Evolutionary conservation across 2,888 invertebrate species (phyloP).

Genomic region (Mimas tiliae): DNA sequence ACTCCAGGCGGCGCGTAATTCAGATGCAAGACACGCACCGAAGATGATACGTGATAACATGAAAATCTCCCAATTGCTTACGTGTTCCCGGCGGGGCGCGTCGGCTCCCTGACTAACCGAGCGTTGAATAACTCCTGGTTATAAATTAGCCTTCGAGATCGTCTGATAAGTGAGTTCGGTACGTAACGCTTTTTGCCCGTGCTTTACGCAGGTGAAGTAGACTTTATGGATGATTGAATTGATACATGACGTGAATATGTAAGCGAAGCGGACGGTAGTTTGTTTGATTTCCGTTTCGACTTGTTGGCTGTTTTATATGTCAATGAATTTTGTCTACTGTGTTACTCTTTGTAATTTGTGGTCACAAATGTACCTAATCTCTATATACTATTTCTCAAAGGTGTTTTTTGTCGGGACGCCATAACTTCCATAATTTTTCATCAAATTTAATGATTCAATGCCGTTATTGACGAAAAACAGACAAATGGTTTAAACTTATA

Average conservation of each 20-base stretch:
- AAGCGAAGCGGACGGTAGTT: constrained; percentile 40
- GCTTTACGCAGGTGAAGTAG: constrained; percentile 71
- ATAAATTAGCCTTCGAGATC: constrained; percentile 78
- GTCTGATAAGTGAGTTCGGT: constrained; percentile 75
- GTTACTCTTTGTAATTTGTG: too few species aligned
- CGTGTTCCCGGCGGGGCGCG: constrained; percentile 67
- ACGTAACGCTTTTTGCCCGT: constrained; percentile 71
- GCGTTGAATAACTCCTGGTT: constrained; percentile 78
- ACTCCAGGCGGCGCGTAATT: constrained; percentile 43
- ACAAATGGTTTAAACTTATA: too few species aligned
- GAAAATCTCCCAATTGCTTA: constrained; percentile 84
- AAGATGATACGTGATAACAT: constrained; percentile 85
- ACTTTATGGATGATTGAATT: constrained; percentile 78
- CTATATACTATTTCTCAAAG: too few species aligned
- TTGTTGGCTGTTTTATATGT: constrained; percentile 25
- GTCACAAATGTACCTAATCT: not conserved
- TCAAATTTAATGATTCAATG: too few species aligned
- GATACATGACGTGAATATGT: constrained; percentile 73
- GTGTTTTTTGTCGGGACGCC: too few species aligned
- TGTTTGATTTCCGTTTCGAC: constrained; percentile 34
- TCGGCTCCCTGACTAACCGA: constrained; percentile 62
- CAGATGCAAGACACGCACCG: constrained; percentile 73
- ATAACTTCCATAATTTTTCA: too few species aligned
- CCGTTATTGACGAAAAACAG: too few species aligned
- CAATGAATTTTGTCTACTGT: not conserved